Percentiles rank a stretch among this genome's conserved stretches.
Evolutionary conservation across 2,113 vertebrate genomes (phyloP).

Genomic region (Solea solea): DNA sequence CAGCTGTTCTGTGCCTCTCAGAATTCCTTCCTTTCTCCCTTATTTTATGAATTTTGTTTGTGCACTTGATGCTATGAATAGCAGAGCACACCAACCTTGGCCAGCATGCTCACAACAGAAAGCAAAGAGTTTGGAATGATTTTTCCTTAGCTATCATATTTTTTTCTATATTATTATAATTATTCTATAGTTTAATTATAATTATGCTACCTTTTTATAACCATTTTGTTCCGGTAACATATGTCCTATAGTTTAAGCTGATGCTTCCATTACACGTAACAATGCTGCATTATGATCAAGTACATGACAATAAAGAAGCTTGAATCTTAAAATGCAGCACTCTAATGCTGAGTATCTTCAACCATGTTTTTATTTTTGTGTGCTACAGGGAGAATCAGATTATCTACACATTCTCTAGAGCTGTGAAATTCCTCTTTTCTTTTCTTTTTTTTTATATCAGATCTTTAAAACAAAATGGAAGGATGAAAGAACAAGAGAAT

Average conservation of each 20-base stretch:
- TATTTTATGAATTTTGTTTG: not conserved
- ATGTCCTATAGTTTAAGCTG: no score
- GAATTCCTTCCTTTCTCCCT: not conserved
- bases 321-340: conserved; percentile 12
- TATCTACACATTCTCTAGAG: conserved; percentile 20
- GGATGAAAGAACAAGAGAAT: conserved; percentile 45
- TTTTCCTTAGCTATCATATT: no score
- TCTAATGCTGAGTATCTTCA: not conserved
- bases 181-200: no score
- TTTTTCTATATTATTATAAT: no score
- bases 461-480: conserved; percentile 20
- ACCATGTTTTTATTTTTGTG: not conserved
- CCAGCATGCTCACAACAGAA: no score
- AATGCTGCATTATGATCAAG: no score
- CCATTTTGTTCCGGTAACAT: no score
- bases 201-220: no score
- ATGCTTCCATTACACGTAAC: no score
- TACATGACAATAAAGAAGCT: no score
- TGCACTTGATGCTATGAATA: not conserved
- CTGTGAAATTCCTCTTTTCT: conserved; percentile 1
- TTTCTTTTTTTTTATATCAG: conserved; percentile 30
- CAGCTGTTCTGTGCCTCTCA: not conserved
- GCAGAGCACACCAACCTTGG: not conserved
- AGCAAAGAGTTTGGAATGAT: no score
- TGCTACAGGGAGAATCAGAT: conserved; percentile 15